A percentile compares a stretch with the other conserved stretches of the same genome.
These are phyloP conservation scores for Syngnathus scovelli DNA, from an alignment of 2,113 vertebrate genomes.

Conservation along the genomic window DNA sequence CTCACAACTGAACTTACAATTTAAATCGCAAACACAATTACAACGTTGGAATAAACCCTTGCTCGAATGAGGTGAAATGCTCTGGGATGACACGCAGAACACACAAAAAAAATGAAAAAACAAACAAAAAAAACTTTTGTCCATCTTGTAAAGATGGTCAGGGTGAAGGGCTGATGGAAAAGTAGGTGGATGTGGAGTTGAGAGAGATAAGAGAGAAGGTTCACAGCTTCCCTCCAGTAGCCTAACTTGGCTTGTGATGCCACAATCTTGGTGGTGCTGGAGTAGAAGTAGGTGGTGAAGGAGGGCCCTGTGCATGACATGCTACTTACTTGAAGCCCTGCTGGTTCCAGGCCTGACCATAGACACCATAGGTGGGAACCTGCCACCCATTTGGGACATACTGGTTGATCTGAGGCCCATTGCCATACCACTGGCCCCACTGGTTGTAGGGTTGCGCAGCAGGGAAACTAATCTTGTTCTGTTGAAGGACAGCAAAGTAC, in stretches of 20 bases:
- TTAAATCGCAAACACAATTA: slow-evolving; percentile 18
- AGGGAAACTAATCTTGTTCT: slow-evolving; percentile 88
- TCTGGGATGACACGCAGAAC: slow-evolving; percentile 11
- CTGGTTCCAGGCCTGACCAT: slow-evolving; percentile 93
- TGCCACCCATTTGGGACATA: slow-evolving; percentile 97
- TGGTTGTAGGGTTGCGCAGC: slow-evolving; percentile 88
- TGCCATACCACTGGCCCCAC: slow-evolving; percentile 96
- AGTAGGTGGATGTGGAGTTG: slow-evolving; percentile 10
- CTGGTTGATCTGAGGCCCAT: slow-evolving; percentile 88
- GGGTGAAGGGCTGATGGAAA: slow-evolving; percentile 15
- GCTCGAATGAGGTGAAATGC: not conserved
- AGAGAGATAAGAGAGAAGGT: slow-evolving; percentile 11
- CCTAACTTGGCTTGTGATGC: slow-evolving; percentile 45
- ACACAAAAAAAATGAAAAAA: slow-evolving; percentile 7
- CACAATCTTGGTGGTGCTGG: slow-evolving; percentile 40
- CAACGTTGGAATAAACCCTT: not conserved
- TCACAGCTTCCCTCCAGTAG: slow-evolving; percentile 39
- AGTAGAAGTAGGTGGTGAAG: slow-evolving; percentile 49
- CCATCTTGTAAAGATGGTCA: slow-evolving; percentile 40
- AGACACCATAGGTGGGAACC: slow-evolving; percentile 89
- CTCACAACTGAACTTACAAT: slow-evolving; percentile 1
- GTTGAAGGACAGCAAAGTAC: slow-evolving; percentile 49
- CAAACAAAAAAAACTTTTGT: slow-evolving; percentile 34
- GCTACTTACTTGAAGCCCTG: slow-evolving; percentile 91
- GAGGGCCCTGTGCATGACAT: slow-evolving; percentile 43